Evolutionary conservation across 2,113 vertebrate species (phyloP), one percentile per base, ranked within the genome.

Genomic region (Lepidothrix coronata): DNA sequence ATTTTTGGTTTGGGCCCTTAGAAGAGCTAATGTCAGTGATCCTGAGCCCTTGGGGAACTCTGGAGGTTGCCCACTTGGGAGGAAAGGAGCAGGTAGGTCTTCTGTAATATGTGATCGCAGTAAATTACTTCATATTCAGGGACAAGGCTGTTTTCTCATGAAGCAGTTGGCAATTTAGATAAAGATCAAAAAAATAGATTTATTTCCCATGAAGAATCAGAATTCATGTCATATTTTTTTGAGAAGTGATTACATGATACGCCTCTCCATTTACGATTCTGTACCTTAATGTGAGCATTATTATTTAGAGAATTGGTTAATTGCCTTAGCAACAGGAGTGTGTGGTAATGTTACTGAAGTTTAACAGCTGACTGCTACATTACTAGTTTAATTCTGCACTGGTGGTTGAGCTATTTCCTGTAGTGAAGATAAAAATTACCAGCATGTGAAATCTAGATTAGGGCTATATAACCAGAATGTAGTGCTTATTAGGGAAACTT

Each of bases 41-140:
- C 31, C 54, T 4, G 8, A 77, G 63, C 41, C 18, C 35, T 59
- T 5, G 2, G 27, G 30, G 33, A 43, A 2, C 44, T 39, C 21
- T 44, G 33, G 33, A 27, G 8, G 18, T 76, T 0, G 0, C 14
- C 35, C 0, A 1, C 39, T 11, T 20, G 31, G 20, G 18, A 54
- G 19, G 31, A 57, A 57, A 65, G 18, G 9, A 65, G 24, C 1
- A 3, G 21, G 25, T 52, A 52, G 51, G 51, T 28, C 51, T 52
- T 52, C 25, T 52, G 51, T 52, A 52, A 16, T 4, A 15, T 52
- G 51, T 52, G 51, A 52, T 52, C 7, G 2, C 8, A 24, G 51
- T 52, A 52, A 52, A 39, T 72, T 46, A 27, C 14, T 46, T 91
- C 3, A 11, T 54, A 54, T 79, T 48, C 57, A 48, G 30, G 65